Conservation (phyloP, 2,888 invertebrate genomes). For the Cotesia congregata region DNA sequence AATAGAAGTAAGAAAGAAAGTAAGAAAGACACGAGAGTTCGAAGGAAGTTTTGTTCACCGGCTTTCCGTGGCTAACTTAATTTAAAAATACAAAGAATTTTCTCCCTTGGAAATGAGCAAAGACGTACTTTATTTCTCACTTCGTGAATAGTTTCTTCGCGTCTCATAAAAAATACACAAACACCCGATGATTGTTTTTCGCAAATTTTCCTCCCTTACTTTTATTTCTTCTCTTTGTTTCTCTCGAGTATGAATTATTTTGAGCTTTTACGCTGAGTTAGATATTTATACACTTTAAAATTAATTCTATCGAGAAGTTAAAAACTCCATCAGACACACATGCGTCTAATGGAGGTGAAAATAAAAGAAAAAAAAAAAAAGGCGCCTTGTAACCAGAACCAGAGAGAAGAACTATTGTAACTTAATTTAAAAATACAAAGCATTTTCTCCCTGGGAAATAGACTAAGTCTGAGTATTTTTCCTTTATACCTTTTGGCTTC, state of each 20-base stretch:
- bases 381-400: background rate
- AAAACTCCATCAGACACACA: background rate
- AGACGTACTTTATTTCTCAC: slow-evolving; percentile 38
- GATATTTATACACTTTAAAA: background rate
- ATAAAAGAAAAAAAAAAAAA: background rate
- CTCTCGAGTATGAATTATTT: background rate
- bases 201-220: background rate
- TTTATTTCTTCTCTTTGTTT: background rate
- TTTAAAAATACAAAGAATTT: slow-evolving; percentile 60
- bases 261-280: background rate
- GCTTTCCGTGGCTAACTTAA: slow-evolving; percentile 54
- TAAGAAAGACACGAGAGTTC: slow-evolving; percentile 37
- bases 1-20: slow-evolving; percentile 30
- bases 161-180: background rate
- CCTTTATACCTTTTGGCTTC: slow-evolving; percentile 25
- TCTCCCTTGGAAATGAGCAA: slow-evolving; percentile 39
- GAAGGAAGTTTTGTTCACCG: slow-evolving; percentile 38
- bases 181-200: slow-evolving; percentile 11
- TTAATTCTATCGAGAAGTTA: background rate
- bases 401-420: slow-evolving; percentile 45
- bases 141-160: background rate
- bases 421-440: slow-evolving; percentile 60
- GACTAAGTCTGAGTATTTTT: slow-evolving; percentile 36
- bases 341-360: background rate
- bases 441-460: slow-evolving; percentile 52